phyloP scores from a whole-genome alignment of 2,888 invertebrate species.

The Deilephila porcellus region DNA sequence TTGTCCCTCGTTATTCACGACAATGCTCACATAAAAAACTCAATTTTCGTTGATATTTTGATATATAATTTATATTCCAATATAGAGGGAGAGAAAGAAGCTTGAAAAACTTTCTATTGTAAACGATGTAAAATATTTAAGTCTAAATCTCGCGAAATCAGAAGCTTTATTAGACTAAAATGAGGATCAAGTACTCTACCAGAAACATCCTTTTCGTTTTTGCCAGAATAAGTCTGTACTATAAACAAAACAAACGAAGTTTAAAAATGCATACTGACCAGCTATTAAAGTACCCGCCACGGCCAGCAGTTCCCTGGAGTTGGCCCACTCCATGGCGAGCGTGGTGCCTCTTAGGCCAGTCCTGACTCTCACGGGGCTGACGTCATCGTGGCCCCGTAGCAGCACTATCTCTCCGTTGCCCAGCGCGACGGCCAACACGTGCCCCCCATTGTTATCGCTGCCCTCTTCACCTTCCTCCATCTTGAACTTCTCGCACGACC shows the following conservation, averaged over 20 bases:
- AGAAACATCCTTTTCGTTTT: too few relatives aligned
- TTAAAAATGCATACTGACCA: conserved; percentile 52
- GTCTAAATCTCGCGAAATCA: too few relatives aligned
- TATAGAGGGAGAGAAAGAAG: too few relatives aligned
- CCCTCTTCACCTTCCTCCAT: conserved; percentile 97
- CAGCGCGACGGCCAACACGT: conserved; percentile 94
- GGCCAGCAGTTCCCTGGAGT: conserved; percentile 95
- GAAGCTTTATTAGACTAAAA: too few relatives aligned
- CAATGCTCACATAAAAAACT: not conserved
- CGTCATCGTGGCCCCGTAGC: conserved; percentile 96
- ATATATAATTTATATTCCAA: too few relatives aligned
- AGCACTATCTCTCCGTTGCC: conserved; percentile 95
- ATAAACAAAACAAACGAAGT: not conserved
- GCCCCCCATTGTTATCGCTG: conserved; percentile 85
- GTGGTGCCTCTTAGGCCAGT: conserved; percentile 92
- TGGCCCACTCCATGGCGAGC: conserved; percentile 97
- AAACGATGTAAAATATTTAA: too few relatives aligned
- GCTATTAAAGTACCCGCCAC: conserved; percentile 91
- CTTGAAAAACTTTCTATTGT: too few relatives aligned
- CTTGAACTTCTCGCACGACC: conserved; percentile 99
- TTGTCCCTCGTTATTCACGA: not conserved
- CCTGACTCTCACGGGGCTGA: conserved; percentile 93
- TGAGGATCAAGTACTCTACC: too few relatives aligned
- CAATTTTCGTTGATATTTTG: not conserved
- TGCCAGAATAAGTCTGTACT: too few relatives aligned